Base-by-base conservation (phyloP, 2,113 vertebrate species). In the Neotragus moschatus region DNA sequence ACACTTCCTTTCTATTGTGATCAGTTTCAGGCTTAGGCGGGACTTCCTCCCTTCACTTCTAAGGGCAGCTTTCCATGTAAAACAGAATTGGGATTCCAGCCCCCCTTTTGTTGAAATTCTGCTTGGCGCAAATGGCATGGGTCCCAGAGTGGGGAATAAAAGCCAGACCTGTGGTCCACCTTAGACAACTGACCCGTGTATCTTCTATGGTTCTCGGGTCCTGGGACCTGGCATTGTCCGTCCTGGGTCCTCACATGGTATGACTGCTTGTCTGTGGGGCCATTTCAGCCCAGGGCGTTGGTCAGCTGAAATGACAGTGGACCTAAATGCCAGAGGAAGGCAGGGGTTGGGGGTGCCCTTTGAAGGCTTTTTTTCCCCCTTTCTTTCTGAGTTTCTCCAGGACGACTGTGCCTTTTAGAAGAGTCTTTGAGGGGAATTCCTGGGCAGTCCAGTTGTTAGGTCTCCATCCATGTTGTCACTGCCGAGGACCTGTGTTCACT, bases 351-450 rank as follows among this genome's bases (percentile, higher is more conserved):
- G 43, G 10, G 30, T 66, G 43, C 88, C 51, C 92, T 94, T 93
- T 61, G 39, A 47, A 86, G 53, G 6, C 28, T 61, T 39, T 60
- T 79, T 92, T 66, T 4, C 25, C 26, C 26, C 28, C 45, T 93
- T 86, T 93, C 47, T 85, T 87, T 60, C 66, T 95, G 88, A 86
- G 77, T 92, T 95, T 93, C 77, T 91, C 33, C 8, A 70, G 73
- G 56, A 56, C n/a, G 5, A 5, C 17, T 79, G 21, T 15, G 5
- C 10, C 79, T 94, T 89, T 87, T 85, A 36, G 60, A 73, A 90
- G 94, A 63, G n/a, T 87, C n/a, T 43, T 93, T 98, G 91, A 98
- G 77, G 47, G 77, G 30, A 80, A 80, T 80, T 80, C 47, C 77
- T 33, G 30, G 77, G 77, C 10, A 21, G 47, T 51, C 77, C 30